These are phyloP conservation scores for Malaclemys terrapin DNA, from an alignment of 2,113 vertebrate genomes.

Conservation along the genomic window DNA sequence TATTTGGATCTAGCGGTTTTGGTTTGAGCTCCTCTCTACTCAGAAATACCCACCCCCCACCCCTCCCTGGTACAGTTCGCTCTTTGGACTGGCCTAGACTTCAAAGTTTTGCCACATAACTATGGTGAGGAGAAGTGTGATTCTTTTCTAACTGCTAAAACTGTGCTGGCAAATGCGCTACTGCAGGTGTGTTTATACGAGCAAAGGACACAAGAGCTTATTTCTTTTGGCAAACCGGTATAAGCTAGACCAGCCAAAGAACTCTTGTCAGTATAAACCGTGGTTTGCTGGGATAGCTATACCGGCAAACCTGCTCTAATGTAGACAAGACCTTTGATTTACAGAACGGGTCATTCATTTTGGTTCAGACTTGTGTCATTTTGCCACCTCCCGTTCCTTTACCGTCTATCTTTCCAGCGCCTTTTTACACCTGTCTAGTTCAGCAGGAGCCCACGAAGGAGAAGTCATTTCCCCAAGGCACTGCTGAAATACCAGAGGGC, in stretches of 20 bases:
- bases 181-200: neutral
- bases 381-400: neutral
- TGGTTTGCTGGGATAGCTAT: neutral
- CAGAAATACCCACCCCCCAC: neutral
- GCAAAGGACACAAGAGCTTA: neutral
- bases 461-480: neutral
- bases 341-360: neutral
- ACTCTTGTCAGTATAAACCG: neutral
- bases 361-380: neutral
- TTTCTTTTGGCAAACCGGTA: neutral
- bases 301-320: neutral
- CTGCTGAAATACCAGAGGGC: neutral
- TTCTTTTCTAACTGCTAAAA: neutral
- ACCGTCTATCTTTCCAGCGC: neutral
- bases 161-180: neutral
- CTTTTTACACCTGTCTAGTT: neutral
- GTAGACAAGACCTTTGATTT: neutral
- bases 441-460: neutral
- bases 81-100: neutral
- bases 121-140: neutral
- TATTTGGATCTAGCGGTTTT: neutral
- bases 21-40: neutral
- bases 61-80: neutral
- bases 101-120: neutral
- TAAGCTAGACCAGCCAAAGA: neutral